Conservation (phyloP, 2,113 vertebrate genomes). For the Bubo blakistoni region DNA sequence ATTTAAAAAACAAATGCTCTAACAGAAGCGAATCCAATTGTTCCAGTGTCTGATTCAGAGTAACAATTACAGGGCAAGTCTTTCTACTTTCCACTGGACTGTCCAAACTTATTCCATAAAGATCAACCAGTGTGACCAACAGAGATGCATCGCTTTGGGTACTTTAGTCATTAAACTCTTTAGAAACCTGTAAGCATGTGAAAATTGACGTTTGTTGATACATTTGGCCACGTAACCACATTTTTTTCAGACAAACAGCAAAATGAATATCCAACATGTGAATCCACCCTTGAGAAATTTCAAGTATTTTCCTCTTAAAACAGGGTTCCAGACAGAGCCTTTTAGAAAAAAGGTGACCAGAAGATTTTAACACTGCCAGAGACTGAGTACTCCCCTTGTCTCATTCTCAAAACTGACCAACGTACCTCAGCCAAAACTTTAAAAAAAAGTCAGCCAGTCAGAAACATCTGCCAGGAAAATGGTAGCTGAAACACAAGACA, state of each 20-base stretch:
- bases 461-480: not conserved
- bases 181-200: fast-evolving
- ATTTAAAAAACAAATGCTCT: not conserved
- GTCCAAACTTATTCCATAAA: fast-evolving
- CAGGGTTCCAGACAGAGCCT: not conserved
- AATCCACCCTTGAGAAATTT: not conserved
- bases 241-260: not conserved
- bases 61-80: not conserved
- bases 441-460: not conserved
- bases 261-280: not conserved
- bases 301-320: not conserved
- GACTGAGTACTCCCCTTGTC: not conserved
- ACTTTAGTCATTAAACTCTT: not conserved
- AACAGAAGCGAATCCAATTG: not conserved
- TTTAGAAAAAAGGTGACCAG: not conserved
- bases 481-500: not conserved
- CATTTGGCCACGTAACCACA: fast-evolving
- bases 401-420: not conserved
- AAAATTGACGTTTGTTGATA: not conserved
- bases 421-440: not conserved
- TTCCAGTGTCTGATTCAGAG: not conserved
- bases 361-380: not conserved
- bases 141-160: fast-evolving
- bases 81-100: not conserved
- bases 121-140: not conserved